These are phyloP conservation scores for Allygus modestus DNA, from an alignment of 2,888 invertebrate species.

Conservation along the genomic window DNA sequence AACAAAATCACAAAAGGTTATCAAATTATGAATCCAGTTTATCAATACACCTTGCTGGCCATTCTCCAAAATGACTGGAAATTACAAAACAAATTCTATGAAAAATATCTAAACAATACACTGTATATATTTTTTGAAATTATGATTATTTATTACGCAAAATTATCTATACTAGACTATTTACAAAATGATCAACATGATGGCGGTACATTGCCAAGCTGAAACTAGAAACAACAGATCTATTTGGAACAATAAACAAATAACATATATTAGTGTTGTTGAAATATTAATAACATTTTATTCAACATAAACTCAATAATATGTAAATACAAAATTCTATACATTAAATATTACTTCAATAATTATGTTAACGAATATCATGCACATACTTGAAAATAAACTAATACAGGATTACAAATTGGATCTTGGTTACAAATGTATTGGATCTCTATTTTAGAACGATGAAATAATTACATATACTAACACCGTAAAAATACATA, in stretches of 20 bases:
- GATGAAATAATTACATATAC: too few relatives aligned
- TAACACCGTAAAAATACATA: too few relatives aligned
- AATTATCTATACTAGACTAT: conserved; percentile 6
- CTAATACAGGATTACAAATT: too few relatives aligned
- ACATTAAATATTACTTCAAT: too few relatives aligned
- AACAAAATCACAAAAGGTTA: background rate
- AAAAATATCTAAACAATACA: background rate
- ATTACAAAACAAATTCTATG: background rate
- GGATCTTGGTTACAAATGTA: too few relatives aligned
- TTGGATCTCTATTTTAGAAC: too few relatives aligned
- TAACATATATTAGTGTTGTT: background rate
- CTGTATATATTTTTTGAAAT: background rate
- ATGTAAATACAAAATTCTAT: background rate
- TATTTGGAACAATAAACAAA: background rate
- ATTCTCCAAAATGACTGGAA: background rate
- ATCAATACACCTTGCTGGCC: background rate
- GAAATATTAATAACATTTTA: background rate
- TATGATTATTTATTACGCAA: background rate
- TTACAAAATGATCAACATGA: background rate
- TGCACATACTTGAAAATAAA: too few relatives aligned
- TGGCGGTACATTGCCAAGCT: background rate
- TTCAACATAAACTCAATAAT: background rate
- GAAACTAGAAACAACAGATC: background rate
- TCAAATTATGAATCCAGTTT: background rate
- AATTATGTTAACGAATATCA: too few relatives aligned